Conservation (phyloP, 2,888 invertebrate species). For the Zaprionus bogoriensis region DNA sequence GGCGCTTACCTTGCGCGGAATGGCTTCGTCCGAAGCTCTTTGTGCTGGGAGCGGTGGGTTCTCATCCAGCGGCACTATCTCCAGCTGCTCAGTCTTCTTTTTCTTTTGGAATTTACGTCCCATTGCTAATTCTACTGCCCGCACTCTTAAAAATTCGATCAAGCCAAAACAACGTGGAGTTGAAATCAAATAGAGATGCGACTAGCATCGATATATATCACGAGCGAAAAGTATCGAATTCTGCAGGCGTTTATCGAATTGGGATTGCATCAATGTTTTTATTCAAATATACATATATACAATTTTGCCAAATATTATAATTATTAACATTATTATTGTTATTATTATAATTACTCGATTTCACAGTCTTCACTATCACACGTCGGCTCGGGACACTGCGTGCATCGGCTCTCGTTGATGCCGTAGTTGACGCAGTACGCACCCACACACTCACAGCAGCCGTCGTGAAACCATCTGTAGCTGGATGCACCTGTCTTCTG, state of each 20-base stretch:
- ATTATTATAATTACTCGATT: not conserved
- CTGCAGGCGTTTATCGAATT: not conserved
- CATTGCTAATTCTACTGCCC: slow-evolving; percentile 44
- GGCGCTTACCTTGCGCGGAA: slow-evolving; percentile 87
- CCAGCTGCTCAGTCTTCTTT: slow-evolving; percentile 66
- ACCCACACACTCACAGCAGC: slow-evolving; percentile 23
- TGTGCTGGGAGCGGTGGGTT: slow-evolving; percentile 84
- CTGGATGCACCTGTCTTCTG: slow-evolving; percentile 77
- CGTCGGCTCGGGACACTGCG: slow-evolving; percentile 86
- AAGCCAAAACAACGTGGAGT: slow-evolving; percentile 67
- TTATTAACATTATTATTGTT: not conserved
- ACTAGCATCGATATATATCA: slow-evolving; percentile 7
- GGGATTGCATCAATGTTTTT: not conserved
- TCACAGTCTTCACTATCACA: slow-evolving; percentile 84
- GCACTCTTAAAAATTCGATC: not conserved
- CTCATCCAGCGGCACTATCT: slow-evolving; percentile 83
- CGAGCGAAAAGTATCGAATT: not conserved
- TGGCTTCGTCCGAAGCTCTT: slow-evolving; percentile 88
- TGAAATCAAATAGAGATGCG: slow-evolving; percentile 42
- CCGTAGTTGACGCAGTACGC: slow-evolving; percentile 85
- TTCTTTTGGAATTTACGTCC: slow-evolving; percentile 74
- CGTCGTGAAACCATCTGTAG: slow-evolving; percentile 87
- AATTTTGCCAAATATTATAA: not conserved
- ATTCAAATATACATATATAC: not conserved
- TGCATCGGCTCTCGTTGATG: slow-evolving; percentile 91